Conservation (phyloP, 2,113 vertebrate species). For the Anser brachyrhynchus region DNA sequence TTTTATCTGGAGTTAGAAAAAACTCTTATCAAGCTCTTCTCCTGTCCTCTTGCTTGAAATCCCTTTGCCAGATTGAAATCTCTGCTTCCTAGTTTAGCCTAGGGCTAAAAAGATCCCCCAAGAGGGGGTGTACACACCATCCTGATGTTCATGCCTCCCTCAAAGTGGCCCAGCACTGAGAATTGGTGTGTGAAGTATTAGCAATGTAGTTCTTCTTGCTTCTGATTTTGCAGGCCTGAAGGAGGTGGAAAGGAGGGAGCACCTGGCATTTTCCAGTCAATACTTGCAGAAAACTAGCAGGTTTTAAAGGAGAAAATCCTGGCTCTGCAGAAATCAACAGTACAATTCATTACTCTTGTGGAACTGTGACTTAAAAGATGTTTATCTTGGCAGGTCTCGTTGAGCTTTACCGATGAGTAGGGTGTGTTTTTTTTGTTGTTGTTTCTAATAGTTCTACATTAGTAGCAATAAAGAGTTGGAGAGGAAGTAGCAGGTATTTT, state of each 20-base stretch:
- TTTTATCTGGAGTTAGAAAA: not conserved
- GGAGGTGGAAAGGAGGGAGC: not conserved
- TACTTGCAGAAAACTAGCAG: not conserved
- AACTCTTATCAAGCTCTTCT: not conserved
- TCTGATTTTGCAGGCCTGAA: not conserved
- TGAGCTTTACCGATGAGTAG: not conserved
- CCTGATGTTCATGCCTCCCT: not conserved
- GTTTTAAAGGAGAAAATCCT: not conserved
- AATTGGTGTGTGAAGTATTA: not conserved
- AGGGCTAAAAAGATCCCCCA: not conserved
- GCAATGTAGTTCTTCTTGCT: not conserved
- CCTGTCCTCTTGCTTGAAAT: not conserved
- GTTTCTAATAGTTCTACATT: not conserved
- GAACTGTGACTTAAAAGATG: not conserved
- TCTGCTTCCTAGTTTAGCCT: not conserved
- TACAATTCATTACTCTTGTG: not conserved
- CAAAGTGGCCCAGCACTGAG: not conserved
- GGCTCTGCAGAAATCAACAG: not conserved
- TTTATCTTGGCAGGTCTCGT: not conserved
- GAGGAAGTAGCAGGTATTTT: not conserved
- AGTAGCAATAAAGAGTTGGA: not conserved
- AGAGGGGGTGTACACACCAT: slow-evolving; percentile 8
- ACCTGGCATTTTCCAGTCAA: not conserved
- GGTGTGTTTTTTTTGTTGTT: not conserved
- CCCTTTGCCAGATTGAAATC: not conserved